Evolutionary conservation across 1,140 invertebrate genomes (phyloP).

Genomic region (Aethina tumida): DNA sequence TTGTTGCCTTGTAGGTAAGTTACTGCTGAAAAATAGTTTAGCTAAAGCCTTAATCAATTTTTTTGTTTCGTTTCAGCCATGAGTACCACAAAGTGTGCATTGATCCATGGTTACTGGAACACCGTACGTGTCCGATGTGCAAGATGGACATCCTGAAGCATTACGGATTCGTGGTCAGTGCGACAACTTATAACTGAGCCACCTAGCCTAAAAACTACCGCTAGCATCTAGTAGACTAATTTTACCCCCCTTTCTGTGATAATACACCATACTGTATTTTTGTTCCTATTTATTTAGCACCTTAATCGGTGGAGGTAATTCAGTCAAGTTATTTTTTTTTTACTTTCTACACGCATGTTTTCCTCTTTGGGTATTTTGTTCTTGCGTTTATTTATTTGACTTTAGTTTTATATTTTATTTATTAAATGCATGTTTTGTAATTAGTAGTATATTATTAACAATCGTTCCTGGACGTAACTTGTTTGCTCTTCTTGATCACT

Average conservation of each 20-base stretch:
- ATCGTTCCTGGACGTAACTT: constrained; percentile 10
- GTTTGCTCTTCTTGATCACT: not conserved
- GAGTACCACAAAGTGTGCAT: constrained; percentile 91
- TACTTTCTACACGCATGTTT: too few relatives aligned
- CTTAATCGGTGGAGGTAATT: constrained; percentile 15
- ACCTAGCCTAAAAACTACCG: constrained; percentile 8
- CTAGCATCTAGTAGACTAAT: too few relatives aligned
- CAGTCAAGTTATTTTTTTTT: too few relatives aligned
- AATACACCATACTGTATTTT: constrained; percentile 8
- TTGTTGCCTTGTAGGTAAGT: constrained; percentile 81
- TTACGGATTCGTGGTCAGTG: constrained; percentile 75
- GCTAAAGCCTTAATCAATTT: not conserved
- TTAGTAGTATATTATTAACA: too few relatives aligned
- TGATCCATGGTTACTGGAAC: constrained; percentile 88
- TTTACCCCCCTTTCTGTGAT: constrained; percentile 17
- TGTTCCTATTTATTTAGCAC: constrained; percentile 13
- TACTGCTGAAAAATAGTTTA: constrained; percentile 11
- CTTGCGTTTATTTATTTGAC: too few relatives aligned
- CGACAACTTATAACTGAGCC: constrained; percentile 16
- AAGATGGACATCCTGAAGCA: constrained; percentile 91
- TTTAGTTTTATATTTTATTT: too few relatives aligned
- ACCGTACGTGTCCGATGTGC: constrained; percentile 90
- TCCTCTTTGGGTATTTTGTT: too few relatives aligned
- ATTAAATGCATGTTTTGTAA: too few relatives aligned
- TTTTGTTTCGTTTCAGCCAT: constrained; percentile 54